Evolutionary conservation across 2,113 vertebrate species (phyloP), one percentile per base, ranked within the genome.

Genomic region (Nannospalax galili): DNA sequence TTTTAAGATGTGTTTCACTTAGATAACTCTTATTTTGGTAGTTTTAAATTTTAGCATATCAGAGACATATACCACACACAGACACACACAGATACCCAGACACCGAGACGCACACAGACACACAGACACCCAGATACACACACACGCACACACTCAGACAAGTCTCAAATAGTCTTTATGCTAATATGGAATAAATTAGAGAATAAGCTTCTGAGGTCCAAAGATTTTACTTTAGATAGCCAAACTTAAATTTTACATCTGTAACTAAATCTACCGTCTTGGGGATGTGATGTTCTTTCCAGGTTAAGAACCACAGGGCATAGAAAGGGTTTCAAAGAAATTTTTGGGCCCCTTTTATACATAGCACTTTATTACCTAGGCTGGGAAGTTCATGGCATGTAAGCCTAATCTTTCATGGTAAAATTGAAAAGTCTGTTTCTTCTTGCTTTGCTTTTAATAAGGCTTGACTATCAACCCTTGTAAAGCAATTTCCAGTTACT

Each of bases 371-470:
- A 17, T n/a, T 84, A 16, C 69, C 62, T 62, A 32, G 67, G 24
- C 88, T 52, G 86, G 67, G 28, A 65, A 92, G 70, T 75, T 93
- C 28, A 24, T 37, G 35, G 17, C 65, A 42, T 78, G 30, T 84
- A 72, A 94, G 70, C 73, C 56, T 58, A 92, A 35, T 60, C 70
- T 85, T 96, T 86, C 30, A 56, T 81, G 69, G 9, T 80, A 0
- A 58, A 22, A 78, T 37, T 64, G 26, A 84, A 79, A 88, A 91
- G 37, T 45, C 10, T 14, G 20, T 62, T 94, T 96, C 48, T 9
- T 90, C 42, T 91, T 94, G 65, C 17, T 90, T 96, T 95, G 58
- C 42, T 88, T 37, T 92, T 82, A 77, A 92, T 93, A 40, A 81
- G 62, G 37, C 48, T 20, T 90, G 26, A 12, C 5, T 79, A 11